These are phyloP conservation scores for Saturnia pavonia DNA, from an alignment of 2,888 invertebrate genomes.

Conservation along the genomic window DNA sequence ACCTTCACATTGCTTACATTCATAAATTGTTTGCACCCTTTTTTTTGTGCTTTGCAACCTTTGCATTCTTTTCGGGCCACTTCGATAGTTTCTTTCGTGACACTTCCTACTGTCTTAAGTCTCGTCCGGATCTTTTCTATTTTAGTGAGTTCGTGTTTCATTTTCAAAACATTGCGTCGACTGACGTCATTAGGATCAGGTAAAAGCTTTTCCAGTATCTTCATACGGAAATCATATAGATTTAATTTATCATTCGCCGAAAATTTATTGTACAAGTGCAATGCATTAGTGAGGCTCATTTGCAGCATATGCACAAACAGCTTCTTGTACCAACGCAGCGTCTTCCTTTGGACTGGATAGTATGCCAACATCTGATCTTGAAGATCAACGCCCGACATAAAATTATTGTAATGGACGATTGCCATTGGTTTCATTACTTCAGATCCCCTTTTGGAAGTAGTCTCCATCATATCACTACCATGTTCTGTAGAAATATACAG, in stretches of 20 bases:
- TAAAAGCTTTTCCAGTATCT: slow-evolving; percentile 17
- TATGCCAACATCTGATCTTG: slow-evolving; percentile 2
- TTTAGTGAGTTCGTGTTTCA: slow-evolving; percentile 31
- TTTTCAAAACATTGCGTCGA: too few species aligned
- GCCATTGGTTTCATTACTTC: slow-evolving; percentile 30
- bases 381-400: slow-evolving; percentile 29
- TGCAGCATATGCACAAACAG: slow-evolving; percentile 29
- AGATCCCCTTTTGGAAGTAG: slow-evolving; percentile 32
- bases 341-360: not conserved
- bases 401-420: slow-evolving; percentile 33
- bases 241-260: slow-evolving; percentile 10
- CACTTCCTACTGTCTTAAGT: slow-evolving; percentile 23
- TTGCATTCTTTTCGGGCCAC: slow-evolving; percentile 38
- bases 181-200: slow-evolving; percentile 28
- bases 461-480: not conserved
- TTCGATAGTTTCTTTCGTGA: slow-evolving; percentile 28
- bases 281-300: slow-evolving; percentile 27
- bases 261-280: slow-evolving; percentile 11
- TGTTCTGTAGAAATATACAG: not conserved
- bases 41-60: slow-evolving; percentile 35
- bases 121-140: slow-evolving; percentile 32
- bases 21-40: slow-evolving; percentile 36
- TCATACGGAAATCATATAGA: slow-evolving; percentile 18
- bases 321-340: not conserved
- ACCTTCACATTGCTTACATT: slow-evolving; percentile 37